Conservation (phyloP, 2,113 vertebrate genomes). For the Ploceus nigricollis region DNA sequence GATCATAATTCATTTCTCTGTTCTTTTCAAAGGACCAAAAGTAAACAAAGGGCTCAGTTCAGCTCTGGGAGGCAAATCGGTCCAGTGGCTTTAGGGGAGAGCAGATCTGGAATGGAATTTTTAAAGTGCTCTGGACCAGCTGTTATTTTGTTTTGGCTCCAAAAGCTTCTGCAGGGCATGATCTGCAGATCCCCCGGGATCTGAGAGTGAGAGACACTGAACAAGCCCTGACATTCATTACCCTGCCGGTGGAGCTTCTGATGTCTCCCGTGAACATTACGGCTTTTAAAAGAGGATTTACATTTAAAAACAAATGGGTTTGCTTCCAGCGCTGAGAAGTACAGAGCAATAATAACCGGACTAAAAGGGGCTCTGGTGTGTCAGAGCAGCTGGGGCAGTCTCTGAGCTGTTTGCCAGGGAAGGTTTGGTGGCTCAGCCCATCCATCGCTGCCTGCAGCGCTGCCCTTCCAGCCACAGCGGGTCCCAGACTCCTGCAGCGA, state of each 20-base stretch:
- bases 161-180: not conserved
- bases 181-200: not conserved
- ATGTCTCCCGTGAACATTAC: accelerated
- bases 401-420: accelerated
- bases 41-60: not conserved
- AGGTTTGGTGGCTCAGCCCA: accelerated
- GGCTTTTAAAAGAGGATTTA: not conserved
- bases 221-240: not conserved
- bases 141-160: not conserved
- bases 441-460: accelerated
- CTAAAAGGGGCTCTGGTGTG: accelerated
- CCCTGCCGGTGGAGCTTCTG: not conserved
- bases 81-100: not conserved
- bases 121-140: not conserved
- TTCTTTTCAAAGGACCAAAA: not conserved
- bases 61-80: not conserved
- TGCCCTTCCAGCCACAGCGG: accelerated
- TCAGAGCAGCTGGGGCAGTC: not conserved
- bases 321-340: not conserved
- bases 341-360: accelerated
- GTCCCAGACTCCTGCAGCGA: not conserved
- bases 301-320: not conserved
- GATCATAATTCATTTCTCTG: not conserved
- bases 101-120: not conserved
- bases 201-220: not conserved